Percentiles rank a stretch among this genome's conserved stretches.
phyloP scores from a whole-genome alignment of 92 coral and sea anemone genomes.

The Palythoa grandis region DNA sequence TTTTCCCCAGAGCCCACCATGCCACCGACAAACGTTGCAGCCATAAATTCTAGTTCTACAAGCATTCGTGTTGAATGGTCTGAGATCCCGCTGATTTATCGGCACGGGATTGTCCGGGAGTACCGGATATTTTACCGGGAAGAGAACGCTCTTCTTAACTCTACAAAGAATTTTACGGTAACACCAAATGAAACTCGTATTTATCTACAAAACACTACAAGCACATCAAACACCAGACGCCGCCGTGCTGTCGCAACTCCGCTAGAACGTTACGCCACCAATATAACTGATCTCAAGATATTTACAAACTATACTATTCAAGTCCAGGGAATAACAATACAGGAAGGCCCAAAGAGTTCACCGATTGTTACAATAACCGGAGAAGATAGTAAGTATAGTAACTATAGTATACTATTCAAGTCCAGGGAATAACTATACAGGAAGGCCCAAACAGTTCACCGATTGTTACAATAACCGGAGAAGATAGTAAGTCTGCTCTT shows the following conservation, averaged over 20 bases:
- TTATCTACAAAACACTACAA: background rate
- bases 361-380: slow-evolving; percentile 18
- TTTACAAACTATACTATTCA: slow-evolving; percentile 63
- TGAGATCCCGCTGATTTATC: slow-evolving; percentile 21
- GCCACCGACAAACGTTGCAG: slow-evolving; percentile 42
- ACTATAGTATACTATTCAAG: slow-evolving; percentile 56
- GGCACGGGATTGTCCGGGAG: slow-evolving; percentile 46
- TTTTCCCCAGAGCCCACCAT: slow-evolving; percentile 27
- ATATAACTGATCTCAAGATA: slow-evolving; percentile 55
- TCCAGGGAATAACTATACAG: slow-evolving; percentile 55
- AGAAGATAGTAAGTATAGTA: slow-evolving; percentile 19
- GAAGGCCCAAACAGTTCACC: slow-evolving; percentile 50
- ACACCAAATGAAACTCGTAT: slow-evolving; percentile 23
- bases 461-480: background rate
- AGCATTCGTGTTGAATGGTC: slow-evolving; percentile 44
- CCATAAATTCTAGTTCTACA: slow-evolving; percentile 21
- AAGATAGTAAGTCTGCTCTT: background rate
- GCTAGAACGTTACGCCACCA: slow-evolving; percentile 24
- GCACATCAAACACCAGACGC: background rate
- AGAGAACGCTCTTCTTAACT: background rate
- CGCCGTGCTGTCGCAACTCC: slow-evolving; percentile 20
- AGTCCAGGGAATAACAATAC: slow-evolving; percentile 56
- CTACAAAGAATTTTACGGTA: slow-evolving; percentile 30
- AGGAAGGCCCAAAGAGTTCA: slow-evolving; percentile 44
- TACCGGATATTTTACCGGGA: slow-evolving; percentile 35